Evolutionary conservation across 2,113 vertebrate species (phyloP).

Genomic region (Cepphus grylle): DNA sequence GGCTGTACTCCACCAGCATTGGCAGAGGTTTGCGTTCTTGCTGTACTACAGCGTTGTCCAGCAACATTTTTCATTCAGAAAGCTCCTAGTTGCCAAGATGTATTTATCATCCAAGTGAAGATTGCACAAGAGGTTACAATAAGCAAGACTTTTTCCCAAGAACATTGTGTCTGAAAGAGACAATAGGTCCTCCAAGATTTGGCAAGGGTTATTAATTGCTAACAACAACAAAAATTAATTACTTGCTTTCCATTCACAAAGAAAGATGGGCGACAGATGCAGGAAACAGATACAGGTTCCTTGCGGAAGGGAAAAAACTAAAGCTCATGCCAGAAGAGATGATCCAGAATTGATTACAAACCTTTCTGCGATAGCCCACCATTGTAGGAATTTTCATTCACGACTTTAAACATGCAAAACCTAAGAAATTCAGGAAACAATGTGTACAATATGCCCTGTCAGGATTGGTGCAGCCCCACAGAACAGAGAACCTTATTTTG

Average conservation of each 20-base stretch:
- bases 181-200: constrained; percentile 54
- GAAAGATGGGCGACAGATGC: constrained; percentile 47
- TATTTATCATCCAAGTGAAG: constrained; percentile 49
- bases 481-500: not conserved
- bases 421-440: not conserved
- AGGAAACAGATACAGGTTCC: constrained; percentile 58
- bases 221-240: constrained; percentile 27
- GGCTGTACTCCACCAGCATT: not conserved
- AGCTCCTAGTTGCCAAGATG: constrained; percentile 35
- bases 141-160: constrained; percentile 46
- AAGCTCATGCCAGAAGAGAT: not conserved
- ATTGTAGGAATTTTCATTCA: constrained; percentile 47
- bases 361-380: not conserved
- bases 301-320: constrained; percentile 2
- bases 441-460: not conserved
- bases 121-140: constrained; percentile 44
- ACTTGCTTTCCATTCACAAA: constrained; percentile 51
- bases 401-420: not conserved
- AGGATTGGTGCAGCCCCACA: not conserved
- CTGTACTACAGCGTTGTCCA: constrained; percentile 47
- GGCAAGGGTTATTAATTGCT: constrained; percentile 27
- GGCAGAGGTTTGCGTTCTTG: constrained; percentile 35
- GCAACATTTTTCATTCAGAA: constrained; percentile 59
- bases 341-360: not conserved
- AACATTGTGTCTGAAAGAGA: constrained; percentile 45